Percentiles rank a stretch among this genome's conserved stretches.
phyloP scores from a whole-genome alignment of 2,113 vertebrate genomes.

The Poeciliopsis retropinna region DNA sequence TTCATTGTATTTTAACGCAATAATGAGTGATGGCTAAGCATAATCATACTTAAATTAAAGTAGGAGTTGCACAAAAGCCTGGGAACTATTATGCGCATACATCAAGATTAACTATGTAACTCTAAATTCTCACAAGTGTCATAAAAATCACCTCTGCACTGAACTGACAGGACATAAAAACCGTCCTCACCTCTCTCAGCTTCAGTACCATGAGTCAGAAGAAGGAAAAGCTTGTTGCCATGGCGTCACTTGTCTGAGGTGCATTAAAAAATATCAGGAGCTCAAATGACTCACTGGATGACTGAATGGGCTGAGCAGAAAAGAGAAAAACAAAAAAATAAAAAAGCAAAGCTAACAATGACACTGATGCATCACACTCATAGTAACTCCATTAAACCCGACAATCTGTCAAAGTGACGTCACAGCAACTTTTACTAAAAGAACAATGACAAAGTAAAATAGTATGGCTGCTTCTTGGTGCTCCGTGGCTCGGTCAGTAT shows the following conservation, averaged over 20 bases:
- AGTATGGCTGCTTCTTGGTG: slow-evolving; percentile 28
- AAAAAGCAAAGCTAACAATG: slow-evolving; percentile 28
- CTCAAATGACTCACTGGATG: slow-evolving; percentile 37
- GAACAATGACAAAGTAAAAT: neutral
- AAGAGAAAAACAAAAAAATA: slow-evolving; percentile 29
- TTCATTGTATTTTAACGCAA: slow-evolving; percentile 34
- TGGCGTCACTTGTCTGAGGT: slow-evolving; percentile 54
- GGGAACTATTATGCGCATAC: slow-evolving; percentile 18
- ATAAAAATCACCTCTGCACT: slow-evolving; percentile 4
- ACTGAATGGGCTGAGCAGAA: slow-evolving; percentile 17
- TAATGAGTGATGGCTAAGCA: slow-evolving; percentile 21
- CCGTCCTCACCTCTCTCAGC: slow-evolving; percentile 18
- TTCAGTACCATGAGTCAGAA: slow-evolving; percentile 10
- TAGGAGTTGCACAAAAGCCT: slow-evolving; percentile 42
- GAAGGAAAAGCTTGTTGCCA: slow-evolving; percentile 42
- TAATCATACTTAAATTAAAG: slow-evolving; percentile 31
- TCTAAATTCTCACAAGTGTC: slow-evolving; percentile 8
- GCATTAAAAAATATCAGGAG: slow-evolving; percentile 27
- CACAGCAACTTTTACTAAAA: slow-evolving; percentile 12
- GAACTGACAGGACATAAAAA: slow-evolving; percentile 5
- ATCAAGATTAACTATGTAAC: slow-evolving; percentile 23
- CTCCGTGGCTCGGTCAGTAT: neutral
- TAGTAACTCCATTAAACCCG: slow-evolving; percentile 19
- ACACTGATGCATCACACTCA: slow-evolving; percentile 29
- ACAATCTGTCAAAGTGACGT: slow-evolving; percentile 8